A percentile compares a stretch with the other conserved stretches of the same genome.
Evolutionary conservation across 2,113 vertebrate genomes (phyloP).

Genomic region (Varanus komodoensis): DNA sequence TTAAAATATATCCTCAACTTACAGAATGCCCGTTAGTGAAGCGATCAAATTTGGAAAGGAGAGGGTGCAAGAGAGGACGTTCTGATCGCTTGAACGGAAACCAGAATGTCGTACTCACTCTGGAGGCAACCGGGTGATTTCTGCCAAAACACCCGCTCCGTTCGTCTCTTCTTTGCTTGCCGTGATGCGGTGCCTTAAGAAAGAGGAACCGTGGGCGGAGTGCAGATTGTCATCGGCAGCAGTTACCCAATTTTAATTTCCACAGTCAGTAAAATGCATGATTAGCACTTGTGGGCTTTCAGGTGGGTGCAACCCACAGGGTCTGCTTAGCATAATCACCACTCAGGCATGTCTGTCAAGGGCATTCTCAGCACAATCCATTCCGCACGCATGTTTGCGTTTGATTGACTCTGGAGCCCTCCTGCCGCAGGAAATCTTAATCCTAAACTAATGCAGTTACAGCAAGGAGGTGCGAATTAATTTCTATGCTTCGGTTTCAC

Average conservation of each 20-base stretch:
- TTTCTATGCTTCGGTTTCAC: conserved; percentile 43
- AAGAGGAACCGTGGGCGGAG: conserved; percentile 53
- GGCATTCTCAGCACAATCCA: conserved; percentile 4
- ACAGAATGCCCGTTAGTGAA: neutral
- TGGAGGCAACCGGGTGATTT: neutral
- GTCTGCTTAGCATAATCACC: conserved; percentile 55
- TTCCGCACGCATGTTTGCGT: conserved; percentile 35
- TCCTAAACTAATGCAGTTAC: conserved; percentile 43
- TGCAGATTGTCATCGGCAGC: conserved; percentile 35
- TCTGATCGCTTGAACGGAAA: neutral
- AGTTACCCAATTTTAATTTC: conserved; percentile 58
- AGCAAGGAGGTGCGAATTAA: conserved; percentile 20
- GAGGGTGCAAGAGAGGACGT: neutral
- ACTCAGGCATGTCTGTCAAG: conserved; percentile 43
- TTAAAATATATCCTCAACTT: neutral
- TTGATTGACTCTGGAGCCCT: conserved; percentile 36
- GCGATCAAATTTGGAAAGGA: neutral
- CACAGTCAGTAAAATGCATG: conserved; percentile 31
- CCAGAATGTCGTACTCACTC: neutral
- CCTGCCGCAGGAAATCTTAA: conserved; percentile 32
- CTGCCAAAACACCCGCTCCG: neutral
- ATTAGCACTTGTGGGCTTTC: conserved; percentile 54
- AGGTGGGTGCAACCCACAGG: conserved; percentile 48
- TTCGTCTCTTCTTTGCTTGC: neutral
- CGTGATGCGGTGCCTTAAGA: neutral